phyloP scores from a whole-genome alignment of 2,888 invertebrate genomes.

The Chironomus riparius region DNA sequence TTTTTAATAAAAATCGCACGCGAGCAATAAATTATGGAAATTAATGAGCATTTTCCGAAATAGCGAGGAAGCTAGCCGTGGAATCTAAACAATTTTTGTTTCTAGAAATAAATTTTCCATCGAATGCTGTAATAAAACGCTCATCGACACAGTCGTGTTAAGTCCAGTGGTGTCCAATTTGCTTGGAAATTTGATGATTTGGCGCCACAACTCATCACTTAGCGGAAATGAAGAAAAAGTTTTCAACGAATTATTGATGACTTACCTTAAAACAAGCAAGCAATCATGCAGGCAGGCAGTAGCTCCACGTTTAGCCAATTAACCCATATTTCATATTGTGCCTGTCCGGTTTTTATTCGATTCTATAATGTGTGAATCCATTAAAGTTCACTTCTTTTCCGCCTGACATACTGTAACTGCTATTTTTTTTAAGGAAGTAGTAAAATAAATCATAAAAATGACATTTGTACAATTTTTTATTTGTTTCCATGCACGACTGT shows the following conservation, averaged over 20 bases:
- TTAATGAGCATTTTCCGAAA: neutral
- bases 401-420: neutral
- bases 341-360: neutral
- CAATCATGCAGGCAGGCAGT: neutral
- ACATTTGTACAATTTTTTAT: neutral
- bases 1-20: neutral
- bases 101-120: neutral
- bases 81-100: neutral
- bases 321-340: neutral
- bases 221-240: neutral
- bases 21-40: neutral
- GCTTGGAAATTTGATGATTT: too few species aligned
- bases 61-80: neutral
- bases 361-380: slow-evolving; percentile 4
- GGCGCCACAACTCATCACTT: too few species aligned
- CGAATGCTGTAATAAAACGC: neutral
- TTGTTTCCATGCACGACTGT: neutral
- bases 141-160: neutral
- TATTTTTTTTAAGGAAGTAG: neutral
- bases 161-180: too few species aligned
- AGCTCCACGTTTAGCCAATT: slow-evolving; percentile 9
- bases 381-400: neutral
- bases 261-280: neutral
- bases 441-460: slow-evolving; percentile 1
- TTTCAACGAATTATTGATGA: neutral